Evolutionary conservation across 1,140 invertebrate genomes (phyloP).

Genomic region (Dysdera silvatica): DNA sequence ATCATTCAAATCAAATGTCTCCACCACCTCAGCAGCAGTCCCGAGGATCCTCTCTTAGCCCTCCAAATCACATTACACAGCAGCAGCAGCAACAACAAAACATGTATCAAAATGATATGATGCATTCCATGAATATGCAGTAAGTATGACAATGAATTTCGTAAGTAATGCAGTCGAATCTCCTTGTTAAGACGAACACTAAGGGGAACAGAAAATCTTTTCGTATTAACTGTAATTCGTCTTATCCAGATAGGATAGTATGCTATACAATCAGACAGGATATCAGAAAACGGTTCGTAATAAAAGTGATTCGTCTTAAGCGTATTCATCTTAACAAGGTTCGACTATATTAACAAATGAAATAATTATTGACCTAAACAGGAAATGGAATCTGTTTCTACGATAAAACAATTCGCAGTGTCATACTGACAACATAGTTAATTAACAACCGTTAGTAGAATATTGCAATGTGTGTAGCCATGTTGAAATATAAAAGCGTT

Average conservation of each 20-base stretch:
- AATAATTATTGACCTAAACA: too few relatives aligned
- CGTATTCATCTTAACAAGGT: not conserved
- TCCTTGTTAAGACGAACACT: not conserved
- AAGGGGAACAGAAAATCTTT: not conserved
- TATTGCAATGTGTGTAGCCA: too few relatives aligned
- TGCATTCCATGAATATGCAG: constrained; percentile 22
- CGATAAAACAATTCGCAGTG: too few relatives aligned
- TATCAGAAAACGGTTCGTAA: constrained; percentile 10
- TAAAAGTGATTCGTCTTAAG: not conserved
- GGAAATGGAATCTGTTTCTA: too few relatives aligned
- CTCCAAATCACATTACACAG: constrained; percentile 17
- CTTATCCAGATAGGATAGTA: not conserved
- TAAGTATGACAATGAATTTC: constrained; percentile 2
- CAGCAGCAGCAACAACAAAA: constrained; percentile 6
- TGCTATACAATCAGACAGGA: not conserved
- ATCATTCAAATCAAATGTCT: too few relatives aligned
- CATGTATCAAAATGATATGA: constrained; percentile 23
- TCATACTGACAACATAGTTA: too few relatives aligned
- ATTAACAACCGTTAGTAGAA: too few relatives aligned
- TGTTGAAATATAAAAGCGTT: too few relatives aligned
- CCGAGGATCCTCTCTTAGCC: too few relatives aligned
- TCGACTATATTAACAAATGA: too few relatives aligned
- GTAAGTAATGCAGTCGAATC: too few relatives aligned
- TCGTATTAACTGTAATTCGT: not conserved
- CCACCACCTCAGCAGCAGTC: too few relatives aligned